Conservation (phyloP, 2,888 invertebrate species). For the Drosophila limbata region DNA sequence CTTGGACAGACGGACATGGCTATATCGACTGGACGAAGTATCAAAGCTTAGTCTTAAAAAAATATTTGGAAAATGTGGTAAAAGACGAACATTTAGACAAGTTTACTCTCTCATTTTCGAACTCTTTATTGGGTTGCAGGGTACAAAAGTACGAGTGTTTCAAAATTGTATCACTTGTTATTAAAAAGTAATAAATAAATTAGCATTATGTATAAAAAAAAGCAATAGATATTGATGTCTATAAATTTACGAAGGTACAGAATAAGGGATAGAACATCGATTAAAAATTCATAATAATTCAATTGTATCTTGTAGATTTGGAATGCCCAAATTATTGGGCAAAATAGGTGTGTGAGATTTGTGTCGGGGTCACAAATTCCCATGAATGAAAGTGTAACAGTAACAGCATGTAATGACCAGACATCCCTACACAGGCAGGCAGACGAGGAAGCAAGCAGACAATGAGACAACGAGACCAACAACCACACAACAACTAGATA, state of each 20-base stretch:
- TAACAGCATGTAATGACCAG: conserved; percentile 19
- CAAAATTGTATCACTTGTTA: not conserved
- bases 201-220: not conserved
- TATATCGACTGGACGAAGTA: no score
- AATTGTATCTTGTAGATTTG: conserved; percentile 2
- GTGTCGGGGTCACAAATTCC: conserved; percentile 13
- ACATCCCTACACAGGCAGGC: conserved; percentile 5
- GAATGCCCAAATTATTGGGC: not conserved
- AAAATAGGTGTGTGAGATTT: conserved; percentile 5
- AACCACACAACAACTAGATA: conserved; percentile 5
- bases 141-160: not conserved
- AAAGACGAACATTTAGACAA: no score
- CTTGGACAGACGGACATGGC: no score
- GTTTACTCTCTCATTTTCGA: no score
- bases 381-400: conserved; percentile 13
- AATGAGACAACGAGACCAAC: not conserved
- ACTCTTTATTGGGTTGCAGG: not conserved
- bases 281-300: not conserved
- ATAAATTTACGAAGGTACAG: not conserved
- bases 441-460: not conserved
- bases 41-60: no score
- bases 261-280: not conserved
- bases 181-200: not conserved
- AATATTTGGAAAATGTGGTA: no score
- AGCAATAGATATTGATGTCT: no score